These are phyloP conservation scores for Stenchaetothrips biformis DNA, from an alignment of 2,888 invertebrate genomes.

Conservation along the genomic window DNA sequence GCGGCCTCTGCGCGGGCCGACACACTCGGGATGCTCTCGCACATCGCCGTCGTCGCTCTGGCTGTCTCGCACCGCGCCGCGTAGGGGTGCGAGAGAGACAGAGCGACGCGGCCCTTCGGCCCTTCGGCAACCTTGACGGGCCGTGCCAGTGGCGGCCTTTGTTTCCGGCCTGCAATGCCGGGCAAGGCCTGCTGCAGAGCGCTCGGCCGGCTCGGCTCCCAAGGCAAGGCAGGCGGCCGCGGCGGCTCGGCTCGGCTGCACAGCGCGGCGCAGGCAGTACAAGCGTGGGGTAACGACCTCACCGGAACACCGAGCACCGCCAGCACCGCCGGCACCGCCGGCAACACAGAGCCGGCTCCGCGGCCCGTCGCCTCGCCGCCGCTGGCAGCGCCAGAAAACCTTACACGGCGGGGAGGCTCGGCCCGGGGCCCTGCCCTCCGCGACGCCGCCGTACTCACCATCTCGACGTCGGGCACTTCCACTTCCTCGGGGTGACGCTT, in stretches of 20 bases:
- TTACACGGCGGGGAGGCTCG: too few species aligned
- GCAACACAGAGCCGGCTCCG: background rate
- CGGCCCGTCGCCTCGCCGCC: too few species aligned
- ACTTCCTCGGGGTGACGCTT: conserved; percentile 14
- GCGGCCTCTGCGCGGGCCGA: too few species aligned
- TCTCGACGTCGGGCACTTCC: background rate
- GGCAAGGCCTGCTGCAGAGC: background rate
- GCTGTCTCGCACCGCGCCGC: too few species aligned
- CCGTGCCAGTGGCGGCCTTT: background rate
- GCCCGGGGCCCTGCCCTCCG: background rate
- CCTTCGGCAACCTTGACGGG: background rate
- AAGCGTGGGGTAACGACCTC: background rate
- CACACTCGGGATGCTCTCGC: too few species aligned
- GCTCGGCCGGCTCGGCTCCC: background rate
- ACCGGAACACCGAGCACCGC: background rate
- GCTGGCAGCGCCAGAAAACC: too few species aligned
- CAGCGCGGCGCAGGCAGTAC: background rate
- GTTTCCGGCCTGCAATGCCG: background rate
- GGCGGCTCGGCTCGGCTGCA: background rate
- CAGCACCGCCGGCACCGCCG: background rate
- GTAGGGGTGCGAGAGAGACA: background rate
- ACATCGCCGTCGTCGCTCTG: too few species aligned
- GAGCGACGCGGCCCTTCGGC: background rate
- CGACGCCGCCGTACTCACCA: background rate
- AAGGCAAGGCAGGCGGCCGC: background rate